Evolutionary conservation across 2,797 vertebrate genomes (phyloP), one percentile per base, ranked within the genome.

Genomic region (Petrocephalus sullivani): DNA sequence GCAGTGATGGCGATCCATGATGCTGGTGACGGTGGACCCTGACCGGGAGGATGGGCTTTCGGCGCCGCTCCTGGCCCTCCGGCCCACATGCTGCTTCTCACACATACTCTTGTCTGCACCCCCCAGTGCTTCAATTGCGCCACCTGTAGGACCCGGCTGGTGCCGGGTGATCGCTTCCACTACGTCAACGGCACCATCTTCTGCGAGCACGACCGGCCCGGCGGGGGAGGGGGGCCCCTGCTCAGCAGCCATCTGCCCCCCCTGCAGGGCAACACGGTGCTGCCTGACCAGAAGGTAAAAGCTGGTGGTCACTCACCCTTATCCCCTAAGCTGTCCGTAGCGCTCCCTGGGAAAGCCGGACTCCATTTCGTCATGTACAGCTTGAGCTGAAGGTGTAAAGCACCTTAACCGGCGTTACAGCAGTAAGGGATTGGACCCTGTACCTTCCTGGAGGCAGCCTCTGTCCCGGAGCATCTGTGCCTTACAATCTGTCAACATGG

Each of bases 61-160:
- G 10, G 23, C 12, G 1, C 4, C 28, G 23, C 4, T 67, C 61
- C 61, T 14, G 61, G 23, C 61, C 61, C 23, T 28, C 12, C 9
- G 23, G 33, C 28, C 28, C 10, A 33, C 37, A n/a, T 3, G 2
- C 41, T 14, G 85, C 28, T 61, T 46, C 57, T 87, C 33, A 87
- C 33, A 4, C 37, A 14, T 23, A 6, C 10, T 37, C 28, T 60
- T 60, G 23, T 9, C 12, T 8, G 2, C 33, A 5, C 9, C 19
- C 37, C 88, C 46, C 90, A 97, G 96, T 97, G 96, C 93, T 97
- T 97, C 95, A 96, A 94, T 90, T 97, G 96, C 88, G 95, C 96
- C 89, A 96, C 96, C n/a, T 97, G 96, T 91, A 94, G 95, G 91
- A 96, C 95, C 94, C 92, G 96, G 88, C 93, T 97, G 82, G 94